Base-by-base conservation (phyloP, 2,797 vertebrate genomes). In the Centropyge bicolor region DNA sequence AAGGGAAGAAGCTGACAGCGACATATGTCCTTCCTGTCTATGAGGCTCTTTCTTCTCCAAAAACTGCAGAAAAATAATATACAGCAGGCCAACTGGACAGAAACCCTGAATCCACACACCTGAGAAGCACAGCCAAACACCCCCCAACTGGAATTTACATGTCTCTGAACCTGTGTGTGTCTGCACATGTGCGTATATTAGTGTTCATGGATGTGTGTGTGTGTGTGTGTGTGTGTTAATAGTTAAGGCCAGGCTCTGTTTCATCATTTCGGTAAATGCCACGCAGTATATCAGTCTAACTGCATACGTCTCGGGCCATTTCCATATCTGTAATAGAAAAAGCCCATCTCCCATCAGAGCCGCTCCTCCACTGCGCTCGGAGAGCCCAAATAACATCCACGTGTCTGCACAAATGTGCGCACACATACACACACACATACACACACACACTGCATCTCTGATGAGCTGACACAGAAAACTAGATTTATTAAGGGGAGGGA, bases 201-300 rank as follows among this genome's bases (percentile, higher is more conserved):
- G 27, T 67, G 68, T 67, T 59, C 49, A 36, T 51, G 62, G 35
- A 41, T 41, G 59, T 65, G 71, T 78, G 80, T 74, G 59, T 86
- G 81, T 82, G 80, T 74, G 59, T n/a, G n/a, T n/a, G 83, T 76
- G 80, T 74, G 59, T 86, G 81, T 82, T 65, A 88, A 83, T 70
- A 83, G 71, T 89, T 83, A 76, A 76, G 82, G 65, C 69, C 80
- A 27, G 60, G 36, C 62, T 81, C 78, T 64, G 74, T 85, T 90
- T 90, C 84, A 92, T 91, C 80, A 86, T 88, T 86, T 90, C 83
- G 71, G 82, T 87, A 91, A 93, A 91, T 92, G 90, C 85, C 91
- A 89, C 9, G 56, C 82, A 83, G 88, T 83, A 78, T 84, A 89
- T 91, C 90, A 88, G 85, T 77, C 74, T 86, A 86, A 89, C 75